Conservation (phyloP, 2,888 invertebrate genomes). For the Ophion obscuratus region DNA sequence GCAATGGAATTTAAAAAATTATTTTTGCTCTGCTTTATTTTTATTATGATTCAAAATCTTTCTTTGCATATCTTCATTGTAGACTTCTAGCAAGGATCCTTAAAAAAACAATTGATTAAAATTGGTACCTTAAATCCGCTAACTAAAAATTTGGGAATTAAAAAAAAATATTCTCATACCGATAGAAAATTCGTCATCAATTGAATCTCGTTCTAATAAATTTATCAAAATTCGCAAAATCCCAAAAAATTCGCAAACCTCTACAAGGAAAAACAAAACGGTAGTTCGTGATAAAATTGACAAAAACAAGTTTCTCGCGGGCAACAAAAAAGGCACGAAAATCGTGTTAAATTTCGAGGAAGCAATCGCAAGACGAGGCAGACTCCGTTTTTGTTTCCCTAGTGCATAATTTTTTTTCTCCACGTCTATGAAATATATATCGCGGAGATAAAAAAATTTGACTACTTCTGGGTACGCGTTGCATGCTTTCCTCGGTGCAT, state of each 20-base stretch:
- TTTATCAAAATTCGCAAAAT: not conserved
- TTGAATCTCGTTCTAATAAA: not conserved
- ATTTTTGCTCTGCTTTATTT: not conserved
- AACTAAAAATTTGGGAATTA: not conserved
- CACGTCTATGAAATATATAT: not conserved
- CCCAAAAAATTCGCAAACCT: not conserved
- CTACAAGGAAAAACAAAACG: not conserved
- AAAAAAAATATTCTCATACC: not conserved
- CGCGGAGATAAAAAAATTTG: conserved; percentile 44
- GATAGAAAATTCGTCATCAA: not conserved
- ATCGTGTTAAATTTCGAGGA: not conserved
- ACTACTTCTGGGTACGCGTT: conserved; percentile 38
- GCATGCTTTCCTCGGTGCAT: conserved; percentile 50
- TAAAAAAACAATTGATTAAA: not conserved
- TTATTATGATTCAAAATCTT: not conserved
- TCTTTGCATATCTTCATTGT: not conserved
- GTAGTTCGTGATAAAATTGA: not conserved
- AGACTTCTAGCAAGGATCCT: not conserved
- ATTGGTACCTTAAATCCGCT: not conserved
- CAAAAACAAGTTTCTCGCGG: not conserved
- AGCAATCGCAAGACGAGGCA: not conserved
- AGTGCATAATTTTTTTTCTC: not conserved
- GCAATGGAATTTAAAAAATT: not conserved
- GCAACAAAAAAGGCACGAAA: not conserved
- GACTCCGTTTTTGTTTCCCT: not conserved